phyloP scores from a whole-genome alignment of 1,140 invertebrate genomes.

The Ridgeia piscesae region DNA sequence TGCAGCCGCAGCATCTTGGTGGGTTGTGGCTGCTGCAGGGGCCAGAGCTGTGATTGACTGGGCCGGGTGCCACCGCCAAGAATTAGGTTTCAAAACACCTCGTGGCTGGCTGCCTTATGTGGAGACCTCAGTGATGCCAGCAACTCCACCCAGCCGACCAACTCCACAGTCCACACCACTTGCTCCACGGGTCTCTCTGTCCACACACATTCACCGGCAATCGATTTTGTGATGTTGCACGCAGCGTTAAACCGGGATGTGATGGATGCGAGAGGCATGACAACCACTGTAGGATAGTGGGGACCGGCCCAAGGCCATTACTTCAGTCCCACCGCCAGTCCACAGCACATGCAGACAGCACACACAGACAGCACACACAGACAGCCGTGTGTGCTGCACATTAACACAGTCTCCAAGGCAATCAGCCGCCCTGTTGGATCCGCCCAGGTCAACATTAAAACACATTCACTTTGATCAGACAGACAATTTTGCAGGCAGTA shows the following conservation, averaged over 20 bases:
- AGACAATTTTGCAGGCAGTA: background rate
- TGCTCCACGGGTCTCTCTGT: background rate
- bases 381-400: background rate
- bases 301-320: background rate
- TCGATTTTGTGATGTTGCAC: background rate
- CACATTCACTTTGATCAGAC: background rate
- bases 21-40: no score
- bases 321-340: background rate
- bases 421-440: background rate
- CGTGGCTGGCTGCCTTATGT: background rate
- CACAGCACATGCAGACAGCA: no score
- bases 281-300: background rate
- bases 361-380: background rate
- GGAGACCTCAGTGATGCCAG: background rate
- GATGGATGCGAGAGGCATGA: background rate
- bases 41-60: background rate
- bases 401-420: background rate
- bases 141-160: background rate
- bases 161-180: background rate
- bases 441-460: background rate
- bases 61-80: background rate
- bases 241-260: background rate
- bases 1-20: background rate
- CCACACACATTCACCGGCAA: background rate
- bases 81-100: constrained; percentile 6